Percentiles rank a stretch among this genome's conserved stretches.
These are phyloP conservation scores for Numenius arquata DNA, from an alignment of 2,113 vertebrate genomes.

Conservation along the genomic window DNA sequence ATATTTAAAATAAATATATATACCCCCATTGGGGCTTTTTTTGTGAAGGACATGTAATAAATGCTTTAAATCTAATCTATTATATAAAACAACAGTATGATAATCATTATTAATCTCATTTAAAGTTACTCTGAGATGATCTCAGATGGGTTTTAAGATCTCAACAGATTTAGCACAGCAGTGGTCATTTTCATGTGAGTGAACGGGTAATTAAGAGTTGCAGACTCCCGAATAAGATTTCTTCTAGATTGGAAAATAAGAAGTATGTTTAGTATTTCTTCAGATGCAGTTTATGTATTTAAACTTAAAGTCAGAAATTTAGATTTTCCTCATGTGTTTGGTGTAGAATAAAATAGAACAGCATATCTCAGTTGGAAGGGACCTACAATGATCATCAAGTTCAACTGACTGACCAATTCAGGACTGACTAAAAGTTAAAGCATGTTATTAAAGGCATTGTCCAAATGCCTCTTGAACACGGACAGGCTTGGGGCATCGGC, in stretches of 20 bases:
- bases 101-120: not conserved
- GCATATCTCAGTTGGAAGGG: not conserved
- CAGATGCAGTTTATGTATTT: not conserved
- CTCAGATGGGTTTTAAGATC: not conserved
- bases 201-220: not conserved
- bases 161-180: not conserved
- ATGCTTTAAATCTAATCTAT: not conserved
- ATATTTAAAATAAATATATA: not conserved
- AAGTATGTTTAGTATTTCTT: not conserved
- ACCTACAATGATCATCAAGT: accelerated
- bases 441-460: not conserved
- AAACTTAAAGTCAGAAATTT: not conserved
- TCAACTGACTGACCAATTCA: not conserved
- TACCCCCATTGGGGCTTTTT: not conserved
- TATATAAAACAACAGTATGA: not conserved
- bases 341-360: not conserved
- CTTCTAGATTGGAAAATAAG: not conserved
- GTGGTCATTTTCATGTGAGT: not conserved
- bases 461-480: not conserved
- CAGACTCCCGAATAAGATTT: not conserved
- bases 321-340: not conserved
- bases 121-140: not conserved
- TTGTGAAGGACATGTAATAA: not conserved
- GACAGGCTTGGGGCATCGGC: not conserved
- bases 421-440: not conserved